Evolutionary conservation across 1,140 invertebrate genomes (phyloP), one percentile per base, ranked within the genome.

Genomic region (Drosophila mojavensis): DNA sequence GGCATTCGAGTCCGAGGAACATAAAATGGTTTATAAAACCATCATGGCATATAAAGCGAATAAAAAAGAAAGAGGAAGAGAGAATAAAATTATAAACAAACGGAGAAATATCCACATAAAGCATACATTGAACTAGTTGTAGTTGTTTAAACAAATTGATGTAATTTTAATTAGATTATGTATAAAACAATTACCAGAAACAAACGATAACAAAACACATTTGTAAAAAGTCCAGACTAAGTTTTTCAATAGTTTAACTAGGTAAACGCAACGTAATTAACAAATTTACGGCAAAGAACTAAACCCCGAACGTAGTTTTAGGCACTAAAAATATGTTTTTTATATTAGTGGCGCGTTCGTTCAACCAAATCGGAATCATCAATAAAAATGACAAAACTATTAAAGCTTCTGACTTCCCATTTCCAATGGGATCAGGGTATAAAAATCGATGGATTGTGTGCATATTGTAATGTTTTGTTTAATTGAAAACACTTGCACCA

Each of bases 11-110:
- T 68, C 50, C 36, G 45, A 39, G 50, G 58, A 80, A 59, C 28
- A 70, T 58, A 60, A 68, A 9, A n/a, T 75, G 82, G 83, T 86
- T 86, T 86, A 70, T 71, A 86, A 86, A 86, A 88, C 82, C 83
- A 70, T 65, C 43, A 50, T 54, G 48, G 65, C 59, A 69, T 64
- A 66, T 24, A 79, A 61, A 28, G 33, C 55, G 48, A 26, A 50
- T 51, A 28, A 60, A 53, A 54, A 24, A 48, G 7, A 15, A 17
- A 45, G 7, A 60, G 55, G 53, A 69, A 39, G 55, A 76, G 59
- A 55, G 41, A 33, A 48, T 17, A 47, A 0, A 59, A 47, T 15
- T 55, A 17, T 17, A 60, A 60, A 60, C 24, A 64, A 15, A 59
- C 30, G 55, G 62, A 33, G 55, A 56, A 60, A 70, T 78, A 83